Conservation (phyloP, 2,888 invertebrate species). For the Mesochorus sp. region DNA sequence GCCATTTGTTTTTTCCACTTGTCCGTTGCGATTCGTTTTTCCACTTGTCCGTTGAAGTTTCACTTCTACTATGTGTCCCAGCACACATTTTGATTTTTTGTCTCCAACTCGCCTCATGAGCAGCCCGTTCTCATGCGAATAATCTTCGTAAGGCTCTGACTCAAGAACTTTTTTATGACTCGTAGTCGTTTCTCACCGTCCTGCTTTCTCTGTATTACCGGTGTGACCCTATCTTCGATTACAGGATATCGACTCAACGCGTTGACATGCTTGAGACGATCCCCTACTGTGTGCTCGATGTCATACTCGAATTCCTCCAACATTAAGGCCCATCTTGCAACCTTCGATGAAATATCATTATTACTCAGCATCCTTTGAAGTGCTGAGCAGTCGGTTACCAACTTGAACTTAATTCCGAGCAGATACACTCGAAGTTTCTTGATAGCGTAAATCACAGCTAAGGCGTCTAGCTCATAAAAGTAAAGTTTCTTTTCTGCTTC, state of each 20-base stretch:
- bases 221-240: conserved; percentile 28
- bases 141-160: conserved; percentile 15
- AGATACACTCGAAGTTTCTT: conserved; percentile 66
- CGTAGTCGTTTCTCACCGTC: conserved; percentile 27
- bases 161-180: conserved; percentile 28
- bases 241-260: conserved; percentile 65
- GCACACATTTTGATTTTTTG: too few species aligned
- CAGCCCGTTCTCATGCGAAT: conserved; percentile 39
- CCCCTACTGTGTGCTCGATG: conserved; percentile 65
- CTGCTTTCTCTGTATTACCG: conserved; percentile 26
- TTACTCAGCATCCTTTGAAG: conserved; percentile 57
- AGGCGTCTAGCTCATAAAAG: conserved; percentile 65
- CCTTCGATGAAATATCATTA: conserved; percentile 59
- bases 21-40: conserved; percentile 56
- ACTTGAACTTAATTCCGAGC: conserved; percentile 67
- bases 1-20: conserved; percentile 55
- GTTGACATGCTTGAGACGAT: conserved; percentile 66
- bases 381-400: conserved; percentile 67
- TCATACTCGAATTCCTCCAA: conserved; percentile 64
- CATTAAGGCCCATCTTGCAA: conserved; percentile 64
- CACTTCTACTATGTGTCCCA: too few species aligned
- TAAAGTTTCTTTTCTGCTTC: conserved; percentile 22
- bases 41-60: too few species aligned
- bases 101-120: conserved; percentile 42
- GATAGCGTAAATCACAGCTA: conserved; percentile 68